These are phyloP conservation scores for Euura saliciscinereae DNA, from an alignment of 1,140 invertebrate genomes.

Conservation along the genomic window DNA sequence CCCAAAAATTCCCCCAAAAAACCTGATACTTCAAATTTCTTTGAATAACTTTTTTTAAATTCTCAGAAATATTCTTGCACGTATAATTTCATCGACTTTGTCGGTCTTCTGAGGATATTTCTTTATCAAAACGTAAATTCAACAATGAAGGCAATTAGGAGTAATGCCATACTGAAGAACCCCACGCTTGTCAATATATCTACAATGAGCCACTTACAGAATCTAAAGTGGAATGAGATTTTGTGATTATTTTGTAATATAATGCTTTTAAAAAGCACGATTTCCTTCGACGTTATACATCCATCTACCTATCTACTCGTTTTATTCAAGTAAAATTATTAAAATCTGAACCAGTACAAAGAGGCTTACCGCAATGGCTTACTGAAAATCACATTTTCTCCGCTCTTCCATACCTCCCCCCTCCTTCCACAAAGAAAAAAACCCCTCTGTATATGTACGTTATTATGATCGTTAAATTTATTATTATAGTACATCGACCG, in stretches of 20 bases:
- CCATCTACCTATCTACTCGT: not conserved
- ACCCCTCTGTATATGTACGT: not conserved
- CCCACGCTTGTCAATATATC: not conserved
- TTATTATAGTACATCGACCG: not conserved
- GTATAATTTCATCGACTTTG: too few species aligned
- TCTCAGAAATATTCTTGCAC: too few species aligned
- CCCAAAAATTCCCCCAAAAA: not conserved
- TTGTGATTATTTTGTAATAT: slow-evolving; percentile 1
- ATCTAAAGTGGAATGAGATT: not conserved
- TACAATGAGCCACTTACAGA: not conserved
- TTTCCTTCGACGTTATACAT: too few species aligned
- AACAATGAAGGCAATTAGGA: not conserved
- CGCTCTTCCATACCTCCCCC: not conserved
- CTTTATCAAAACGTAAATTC: too few species aligned
- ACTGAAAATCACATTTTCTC: slow-evolving; percentile 7
- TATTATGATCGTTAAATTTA: not conserved
- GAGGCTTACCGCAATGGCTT: not conserved
- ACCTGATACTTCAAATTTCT: too few species aligned
- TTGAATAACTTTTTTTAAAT: too few species aligned
- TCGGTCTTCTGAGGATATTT: too few species aligned
- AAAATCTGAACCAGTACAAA: not conserved
- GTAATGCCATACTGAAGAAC: not conserved
- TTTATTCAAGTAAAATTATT: slow-evolving; percentile 4
- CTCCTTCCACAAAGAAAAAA: not conserved
- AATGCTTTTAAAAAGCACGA: not conserved